These are phyloP conservation scores for Leptinotarsa haldemani DNA, from an alignment of 2,888 invertebrate genomes.

Conservation along the genomic window DNA sequence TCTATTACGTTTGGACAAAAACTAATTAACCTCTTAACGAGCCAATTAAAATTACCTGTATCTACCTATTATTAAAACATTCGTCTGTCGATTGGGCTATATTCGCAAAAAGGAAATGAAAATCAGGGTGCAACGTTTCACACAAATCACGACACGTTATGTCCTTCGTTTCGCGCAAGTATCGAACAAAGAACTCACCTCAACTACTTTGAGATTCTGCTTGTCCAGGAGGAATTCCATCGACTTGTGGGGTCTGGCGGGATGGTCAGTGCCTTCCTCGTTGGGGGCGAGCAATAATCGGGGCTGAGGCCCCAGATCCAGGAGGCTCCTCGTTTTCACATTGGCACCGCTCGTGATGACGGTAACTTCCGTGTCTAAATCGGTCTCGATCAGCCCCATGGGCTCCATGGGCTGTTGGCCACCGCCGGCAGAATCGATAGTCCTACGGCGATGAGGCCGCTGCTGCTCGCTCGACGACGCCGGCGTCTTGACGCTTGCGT, in stretches of 20 bases:
- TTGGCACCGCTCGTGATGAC: conserved; percentile 66
- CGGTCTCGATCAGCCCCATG: conserved; percentile 86
- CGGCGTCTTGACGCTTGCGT: conserved; percentile 66
- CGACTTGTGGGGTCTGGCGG: conserved; percentile 80
- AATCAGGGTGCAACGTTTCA: not conserved
- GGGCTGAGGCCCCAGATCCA: conserved; percentile 70
- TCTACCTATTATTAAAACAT: too few species aligned
- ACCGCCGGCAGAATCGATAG: conserved; percentile 64
- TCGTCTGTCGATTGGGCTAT: too few species aligned
- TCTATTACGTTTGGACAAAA: too few species aligned
- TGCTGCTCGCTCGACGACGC: conserved; percentile 46
- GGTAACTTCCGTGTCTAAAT: conserved; percentile 83
- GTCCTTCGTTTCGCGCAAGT: not conserved
- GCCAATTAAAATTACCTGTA: too few species aligned
- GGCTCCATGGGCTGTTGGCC: conserved; percentile 48
- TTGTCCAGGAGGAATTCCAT: conserved; percentile 96
- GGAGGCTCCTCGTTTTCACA: conserved; percentile 74
- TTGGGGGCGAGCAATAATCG: conserved; percentile 69
- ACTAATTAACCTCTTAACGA: too few species aligned
- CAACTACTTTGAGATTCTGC: conserved; percentile 83
- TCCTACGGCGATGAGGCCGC: conserved; percentile 57
- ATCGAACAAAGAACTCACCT: conserved; percentile 39
- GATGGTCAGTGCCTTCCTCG: conserved; percentile 56
- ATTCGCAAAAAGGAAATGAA: too few species aligned
- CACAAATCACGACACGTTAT: not conserved